Percentiles rank a stretch among this genome's conserved stretches.
These are phyloP conservation scores for Electrophaes corylata DNA, from an alignment of 2,888 invertebrate genomes.

Conservation along the genomic window DNA sequence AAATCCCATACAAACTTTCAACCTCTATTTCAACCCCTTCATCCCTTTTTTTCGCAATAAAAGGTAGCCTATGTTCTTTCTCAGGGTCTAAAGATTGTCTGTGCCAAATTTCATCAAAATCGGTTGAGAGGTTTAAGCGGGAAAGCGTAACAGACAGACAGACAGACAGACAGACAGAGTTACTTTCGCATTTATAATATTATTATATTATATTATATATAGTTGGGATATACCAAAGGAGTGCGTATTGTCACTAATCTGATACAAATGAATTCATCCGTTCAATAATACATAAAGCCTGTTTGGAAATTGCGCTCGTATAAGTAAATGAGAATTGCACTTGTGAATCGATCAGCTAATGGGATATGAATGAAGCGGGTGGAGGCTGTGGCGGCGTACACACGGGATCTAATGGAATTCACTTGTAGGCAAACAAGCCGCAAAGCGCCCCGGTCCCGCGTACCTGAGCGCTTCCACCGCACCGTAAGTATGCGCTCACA, in stretches of 20 bases:
- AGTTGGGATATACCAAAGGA: conserved; percentile 16
- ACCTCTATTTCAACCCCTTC: too few relatives aligned
- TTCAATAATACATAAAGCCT: conserved; percentile 36
- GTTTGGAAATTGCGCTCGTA: conserved; percentile 39
- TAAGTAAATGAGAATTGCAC: conserved; percentile 64
- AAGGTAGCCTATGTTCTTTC: too few relatives aligned
- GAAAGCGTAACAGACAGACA: too few relatives aligned
- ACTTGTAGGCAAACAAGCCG: conserved; percentile 83
- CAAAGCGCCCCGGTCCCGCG: conserved; percentile 61
- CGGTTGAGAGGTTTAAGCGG: too few relatives aligned
- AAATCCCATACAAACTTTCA: too few relatives aligned
- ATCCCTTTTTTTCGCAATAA: too few relatives aligned
- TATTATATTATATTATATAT: too few relatives aligned
- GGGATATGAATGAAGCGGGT: conserved; percentile 81
- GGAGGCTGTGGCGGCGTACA: conserved; percentile 72
- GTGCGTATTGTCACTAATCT: conserved; percentile 31
- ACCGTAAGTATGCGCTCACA: conserved; percentile 55
- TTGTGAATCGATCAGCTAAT: conserved; percentile 81
- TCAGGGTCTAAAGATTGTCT: too few relatives aligned
- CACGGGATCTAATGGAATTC: conserved; percentile 82
- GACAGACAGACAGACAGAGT: too few relatives aligned
- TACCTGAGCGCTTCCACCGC: conserved; percentile 54
- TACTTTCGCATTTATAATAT: too few relatives aligned
- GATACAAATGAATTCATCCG: conserved; percentile 37
- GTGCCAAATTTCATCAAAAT: too few relatives aligned